phyloP scores from a whole-genome alignment of 1,140 invertebrate genomes.

The Drosophila bifasciata region DNA sequence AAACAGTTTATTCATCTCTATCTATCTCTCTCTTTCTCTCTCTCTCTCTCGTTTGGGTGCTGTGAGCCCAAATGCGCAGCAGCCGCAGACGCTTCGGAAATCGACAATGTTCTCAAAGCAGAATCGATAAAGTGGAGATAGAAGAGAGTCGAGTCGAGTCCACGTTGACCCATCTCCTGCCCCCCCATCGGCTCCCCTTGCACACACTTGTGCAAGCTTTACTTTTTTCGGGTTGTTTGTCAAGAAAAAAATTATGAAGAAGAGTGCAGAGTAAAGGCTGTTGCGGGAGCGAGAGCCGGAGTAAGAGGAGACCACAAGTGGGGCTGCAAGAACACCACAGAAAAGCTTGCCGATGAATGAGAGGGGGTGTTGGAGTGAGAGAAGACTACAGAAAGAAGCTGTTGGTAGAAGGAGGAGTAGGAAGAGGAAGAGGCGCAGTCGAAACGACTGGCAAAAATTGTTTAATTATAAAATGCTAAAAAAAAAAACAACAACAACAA shows the following conservation, averaged over 20 bases:
- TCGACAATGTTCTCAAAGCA: constrained; percentile 63
- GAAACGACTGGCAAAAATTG: constrained; percentile 65
- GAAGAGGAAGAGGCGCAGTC: constrained; percentile 1
- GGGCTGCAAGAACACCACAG: neutral
- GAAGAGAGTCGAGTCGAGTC: constrained; percentile 15
- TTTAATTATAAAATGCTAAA: constrained; percentile 83
- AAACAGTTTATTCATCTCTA: constrained; percentile 77
- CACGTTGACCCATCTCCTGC: constrained; percentile 11
- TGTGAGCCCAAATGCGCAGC: constrained; percentile 70
- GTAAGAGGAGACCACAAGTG: constrained; percentile 1
- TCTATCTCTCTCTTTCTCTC: neutral
- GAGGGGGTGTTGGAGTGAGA: constrained; percentile 1
- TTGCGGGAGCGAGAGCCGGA: neutral
- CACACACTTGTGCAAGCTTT: constrained; percentile 32
- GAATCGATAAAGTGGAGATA: constrained; percentile 62
- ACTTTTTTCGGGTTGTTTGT: constrained; percentile 55
- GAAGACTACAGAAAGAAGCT: neutral
- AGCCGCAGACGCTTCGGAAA: constrained; percentile 44
- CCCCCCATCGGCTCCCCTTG: no score
- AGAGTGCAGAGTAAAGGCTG: neutral
- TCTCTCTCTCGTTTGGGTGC: no score
- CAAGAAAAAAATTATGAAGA: constrained; percentile 40
- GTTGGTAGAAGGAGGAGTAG: neutral
- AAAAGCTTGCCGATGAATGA: neutral
- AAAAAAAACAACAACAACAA: constrained; percentile 36